phyloP scores from a whole-genome alignment of 1,140 invertebrate species.

The Drosophila oshimai region DNA sequence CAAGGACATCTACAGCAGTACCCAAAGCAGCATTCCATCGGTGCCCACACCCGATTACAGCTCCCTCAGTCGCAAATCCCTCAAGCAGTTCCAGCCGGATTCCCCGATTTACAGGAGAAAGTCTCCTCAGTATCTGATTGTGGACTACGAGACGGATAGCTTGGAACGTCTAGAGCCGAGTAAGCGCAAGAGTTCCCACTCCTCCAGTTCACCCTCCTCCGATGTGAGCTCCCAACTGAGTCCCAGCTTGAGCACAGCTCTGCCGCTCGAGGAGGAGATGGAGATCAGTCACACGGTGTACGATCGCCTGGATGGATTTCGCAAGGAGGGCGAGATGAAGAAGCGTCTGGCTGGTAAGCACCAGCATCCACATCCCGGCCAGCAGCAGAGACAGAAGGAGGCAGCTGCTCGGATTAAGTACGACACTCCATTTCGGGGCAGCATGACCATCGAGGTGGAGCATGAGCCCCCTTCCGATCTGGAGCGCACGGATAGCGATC shows the following conservation, averaged over 20 bases:
- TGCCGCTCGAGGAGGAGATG: conserved; percentile 90
- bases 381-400: conserved; percentile 64
- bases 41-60: conserved; percentile 82
- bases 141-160: conserved; percentile 91
- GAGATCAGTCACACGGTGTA: conserved; percentile 89
- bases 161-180: conserved; percentile 86
- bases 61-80: conserved; percentile 68
- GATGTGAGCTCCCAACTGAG: conserved; percentile 87
- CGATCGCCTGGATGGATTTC: conserved; percentile 70
- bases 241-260: conserved; percentile 86
- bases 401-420: conserved; percentile 78
- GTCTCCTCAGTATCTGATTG: conserved; percentile 81
- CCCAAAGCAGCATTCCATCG: conserved; percentile 76
- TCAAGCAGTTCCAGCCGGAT: conserved; percentile 80
- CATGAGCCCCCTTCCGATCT: conserved; percentile 78
- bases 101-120: conserved; percentile 79
- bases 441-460: conserved; percentile 89
- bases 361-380: conserved; percentile 23
- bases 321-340: conserved; percentile 74
- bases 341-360: conserved; percentile 60
- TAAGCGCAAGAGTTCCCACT: conserved; percentile 83
- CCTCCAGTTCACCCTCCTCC: conserved; percentile 86
- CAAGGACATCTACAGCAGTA: conserved; percentile 81
- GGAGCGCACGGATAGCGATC: conserved; percentile 84
- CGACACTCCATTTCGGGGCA: conserved; percentile 81